Evolutionary conservation across 2,113 vertebrate species (phyloP).

Genomic region (Xenus cinereus): DNA sequence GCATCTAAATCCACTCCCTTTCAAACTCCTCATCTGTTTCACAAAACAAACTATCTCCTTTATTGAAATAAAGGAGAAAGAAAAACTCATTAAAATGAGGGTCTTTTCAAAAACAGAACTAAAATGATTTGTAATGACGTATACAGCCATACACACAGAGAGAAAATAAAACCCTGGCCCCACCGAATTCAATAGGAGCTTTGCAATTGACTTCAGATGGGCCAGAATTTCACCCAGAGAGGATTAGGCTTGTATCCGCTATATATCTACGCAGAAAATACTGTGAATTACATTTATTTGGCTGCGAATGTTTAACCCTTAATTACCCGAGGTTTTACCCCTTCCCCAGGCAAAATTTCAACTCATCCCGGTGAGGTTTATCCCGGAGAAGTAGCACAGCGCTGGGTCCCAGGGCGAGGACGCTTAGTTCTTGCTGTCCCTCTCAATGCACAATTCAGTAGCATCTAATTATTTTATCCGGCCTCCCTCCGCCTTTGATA

Average conservation of each 20-base stretch:
- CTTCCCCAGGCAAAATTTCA: background rate
- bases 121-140: constrained; percentile 36
- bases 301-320: constrained; percentile 34
- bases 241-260: constrained; percentile 37
- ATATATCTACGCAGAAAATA: constrained; percentile 27
- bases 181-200: constrained; percentile 61
- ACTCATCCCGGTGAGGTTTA: background rate
- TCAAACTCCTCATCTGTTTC: constrained; percentile 43
- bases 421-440: constrained; percentile 15
- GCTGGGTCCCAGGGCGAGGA: background rate
- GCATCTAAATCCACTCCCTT: constrained; percentile 24
- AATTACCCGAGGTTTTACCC: background rate
- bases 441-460: constrained; percentile 59
- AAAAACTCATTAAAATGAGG: constrained; percentile 42
- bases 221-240: constrained; percentile 56
- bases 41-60: constrained; percentile 49
- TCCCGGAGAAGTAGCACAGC: background rate
- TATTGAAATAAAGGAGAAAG: constrained; percentile 28
- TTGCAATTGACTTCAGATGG: constrained; percentile 67
- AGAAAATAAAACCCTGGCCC: constrained; percentile 56
- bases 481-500: constrained; percentile 48
- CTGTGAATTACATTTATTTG: constrained; percentile 47
- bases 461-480: constrained; percentile 61
- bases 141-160: constrained; percentile 29
- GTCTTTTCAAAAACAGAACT: constrained; percentile 44